Evolutionary conservation across 2,113 vertebrate species (phyloP), one percentile per base, ranked within the genome.

Genomic region (Cromileptes altivelis): DNA sequence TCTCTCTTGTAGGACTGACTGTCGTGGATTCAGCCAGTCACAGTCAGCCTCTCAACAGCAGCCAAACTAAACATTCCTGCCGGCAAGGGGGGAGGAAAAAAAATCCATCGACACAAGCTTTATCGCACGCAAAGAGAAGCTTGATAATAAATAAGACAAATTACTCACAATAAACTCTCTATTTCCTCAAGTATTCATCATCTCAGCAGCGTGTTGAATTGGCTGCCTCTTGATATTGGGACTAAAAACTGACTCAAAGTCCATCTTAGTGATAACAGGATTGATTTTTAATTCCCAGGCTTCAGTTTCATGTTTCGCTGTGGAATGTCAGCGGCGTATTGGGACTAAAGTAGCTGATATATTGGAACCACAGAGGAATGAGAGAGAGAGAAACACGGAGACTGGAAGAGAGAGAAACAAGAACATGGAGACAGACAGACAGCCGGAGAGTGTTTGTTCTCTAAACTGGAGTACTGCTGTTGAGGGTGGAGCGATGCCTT

Each of bases 91-190:
- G 45, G 49, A 12, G 4, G 8, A n/a, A 9, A 45, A 37, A 55
- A 74, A 45, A 79, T 23, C 45, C 53, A 37, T 65, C 19, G 30
- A 74, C 82, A 25, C 23, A 1, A 61, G 56, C 72, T 69, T 84
- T 60, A 87, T 78, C 78, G 52, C 87, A 81, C 50, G 78, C 75
- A 82, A 78, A 6, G 21, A 73, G n/a, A 52, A 53, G 82, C 57
- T 82, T 71, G 75, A 90, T 81, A 84, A 89, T 84, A 87, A 91
- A 90, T 75, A 86, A 83, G 85, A 93, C 89, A 85, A 90, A 91
- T 83, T 42, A 84, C 81, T 80, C 70, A 33, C 65, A 81, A 65
- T 74, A 74, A 84, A 82, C 75, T 69, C 81, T 77, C 19, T 9
- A 64, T 83, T 88, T 90, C 88, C 77, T 7, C 56, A 10, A 75